phyloP scores from a whole-genome alignment of 23 tunicate species.

The Ascidia mentula region DNA sequence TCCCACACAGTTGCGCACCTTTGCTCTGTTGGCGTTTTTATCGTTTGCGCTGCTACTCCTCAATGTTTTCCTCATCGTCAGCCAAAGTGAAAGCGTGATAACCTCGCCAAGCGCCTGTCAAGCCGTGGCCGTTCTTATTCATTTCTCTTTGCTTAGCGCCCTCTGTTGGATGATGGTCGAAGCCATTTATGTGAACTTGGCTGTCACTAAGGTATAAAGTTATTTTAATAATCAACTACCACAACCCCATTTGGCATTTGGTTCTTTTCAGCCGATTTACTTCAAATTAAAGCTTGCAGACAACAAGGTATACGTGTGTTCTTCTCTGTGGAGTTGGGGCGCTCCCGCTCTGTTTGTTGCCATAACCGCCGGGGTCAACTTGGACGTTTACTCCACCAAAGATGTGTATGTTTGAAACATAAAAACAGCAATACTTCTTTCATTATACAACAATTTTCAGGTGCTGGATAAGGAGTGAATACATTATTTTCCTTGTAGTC shows the following conservation, averaged over 20 bases:
- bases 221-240: neutral
- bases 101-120: conserved; percentile 8
- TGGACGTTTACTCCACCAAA: neutral
- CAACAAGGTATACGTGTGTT: neutral
- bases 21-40: neutral
- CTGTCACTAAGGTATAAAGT: conserved; percentile 7
- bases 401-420: neutral
- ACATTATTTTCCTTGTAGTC: neutral
- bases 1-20: neutral
- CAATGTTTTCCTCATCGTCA: neutral
- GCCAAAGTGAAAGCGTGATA: neutral
- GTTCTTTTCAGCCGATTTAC: conserved; percentile 22
- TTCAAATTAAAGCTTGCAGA: conserved; percentile 2
- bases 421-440: too few relatives aligned
- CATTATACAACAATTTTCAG: too few relatives aligned
- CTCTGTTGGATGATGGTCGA: conserved; percentile 33
- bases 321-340: conserved; percentile 31
- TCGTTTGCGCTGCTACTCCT: conserved; percentile 3
- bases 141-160: conserved; percentile 17
- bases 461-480: conserved; percentile 7
- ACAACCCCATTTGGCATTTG: neutral
- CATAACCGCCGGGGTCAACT: neutral
- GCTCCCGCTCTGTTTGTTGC: conserved; percentile 24
- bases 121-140: conserved; percentile 18
- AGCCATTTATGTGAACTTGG: conserved; percentile 17